A percentile compares a stretch with the other conserved stretches of the same genome.
Conservation (phyloP, 1,140 invertebrate genomes). For the Colletes latitarsis region DNA sequence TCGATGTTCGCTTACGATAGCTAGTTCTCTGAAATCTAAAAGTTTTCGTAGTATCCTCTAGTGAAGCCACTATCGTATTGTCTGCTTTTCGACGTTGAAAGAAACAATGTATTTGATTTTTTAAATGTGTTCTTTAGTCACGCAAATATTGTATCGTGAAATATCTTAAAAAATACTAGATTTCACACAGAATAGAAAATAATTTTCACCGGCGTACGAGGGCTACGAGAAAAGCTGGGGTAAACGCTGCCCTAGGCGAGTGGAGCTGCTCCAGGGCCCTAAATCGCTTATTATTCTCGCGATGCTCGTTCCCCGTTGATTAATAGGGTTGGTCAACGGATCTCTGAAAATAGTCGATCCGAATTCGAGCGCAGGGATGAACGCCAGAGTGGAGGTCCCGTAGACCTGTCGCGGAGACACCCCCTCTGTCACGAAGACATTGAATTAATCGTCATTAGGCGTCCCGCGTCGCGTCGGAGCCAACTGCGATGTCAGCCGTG, state of each 20-base stretch:
- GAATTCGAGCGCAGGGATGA: slow-evolving; percentile 11
- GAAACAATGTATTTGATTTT: too few species aligned
- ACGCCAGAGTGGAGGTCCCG: slow-evolving; percentile 25
- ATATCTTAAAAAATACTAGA: too few species aligned
- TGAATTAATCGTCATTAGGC: slow-evolving; percentile 73
- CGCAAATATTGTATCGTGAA: too few species aligned
- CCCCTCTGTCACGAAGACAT: slow-evolving; percentile 50
- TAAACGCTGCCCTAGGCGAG: neutral
- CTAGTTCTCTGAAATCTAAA: too few species aligned
- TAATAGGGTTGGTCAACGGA: slow-evolving; percentile 37
- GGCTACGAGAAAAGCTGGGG: neutral
- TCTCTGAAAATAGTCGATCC: slow-evolving; percentile 18
- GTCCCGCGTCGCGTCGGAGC: slow-evolving; percentile 49
- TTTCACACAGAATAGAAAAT: too few species aligned
- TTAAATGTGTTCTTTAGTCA: too few species aligned
- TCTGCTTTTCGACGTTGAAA: too few species aligned
- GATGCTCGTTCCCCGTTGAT: slow-evolving; percentile 48
- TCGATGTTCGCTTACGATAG: too few species aligned
- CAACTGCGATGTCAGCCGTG: slow-evolving; percentile 41
- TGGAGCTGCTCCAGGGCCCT: neutral
- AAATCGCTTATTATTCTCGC: slow-evolving; percentile 60
- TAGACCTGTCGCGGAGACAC: slow-evolving; percentile 49
- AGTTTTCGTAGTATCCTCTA: too few species aligned
- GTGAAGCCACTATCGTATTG: too few species aligned
- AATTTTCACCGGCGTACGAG: too few species aligned